Evolutionary conservation across 2,797 vertebrate genomes (phyloP).

Genomic region (Pampus argenteus): DNA sequence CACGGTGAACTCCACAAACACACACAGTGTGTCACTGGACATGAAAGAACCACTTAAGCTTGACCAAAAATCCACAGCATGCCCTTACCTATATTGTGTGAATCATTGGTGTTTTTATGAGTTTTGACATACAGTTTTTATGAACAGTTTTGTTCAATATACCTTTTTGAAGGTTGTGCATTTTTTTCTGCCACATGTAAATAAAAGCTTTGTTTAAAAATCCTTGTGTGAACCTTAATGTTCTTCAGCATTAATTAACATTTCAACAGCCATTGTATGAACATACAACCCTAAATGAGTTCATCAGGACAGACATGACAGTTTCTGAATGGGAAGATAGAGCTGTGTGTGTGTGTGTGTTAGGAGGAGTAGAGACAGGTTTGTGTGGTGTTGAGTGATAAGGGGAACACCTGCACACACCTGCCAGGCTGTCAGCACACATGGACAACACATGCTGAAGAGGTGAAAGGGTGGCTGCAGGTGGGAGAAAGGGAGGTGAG

Average conservation of each 20-base stretch:
- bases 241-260: constrained; percentile 15
- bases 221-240: constrained; percentile 29
- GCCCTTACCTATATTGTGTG: constrained; percentile 20
- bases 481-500: constrained; percentile 8
- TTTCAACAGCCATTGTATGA: constrained; percentile 68
- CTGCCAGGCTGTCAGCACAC: constrained; percentile 74
- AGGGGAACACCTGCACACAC: constrained; percentile 83
- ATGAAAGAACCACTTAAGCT: constrained; percentile 55
- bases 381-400: constrained; percentile 80
- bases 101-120: constrained; percentile 21
- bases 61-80: constrained; percentile 66
- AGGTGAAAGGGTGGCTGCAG: constrained; percentile 21
- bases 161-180: constrained; percentile 42
- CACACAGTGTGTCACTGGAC: constrained; percentile 25
- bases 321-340: constrained; percentile 63
- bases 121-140: constrained; percentile 41
- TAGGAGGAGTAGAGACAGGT: constrained; percentile 38
- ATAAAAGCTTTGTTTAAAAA: constrained; percentile 74
- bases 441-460: constrained; percentile 45
- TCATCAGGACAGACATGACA: constrained; percentile 75
- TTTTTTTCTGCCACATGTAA: constrained; percentile 68
- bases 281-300: constrained; percentile 69
- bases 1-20: constrained; percentile 22
- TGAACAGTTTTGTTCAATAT: constrained; percentile 41
- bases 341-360: constrained; percentile 47